Conservation (phyloP, 2,888 invertebrate species). For the Alloplasta piceator region DNA sequence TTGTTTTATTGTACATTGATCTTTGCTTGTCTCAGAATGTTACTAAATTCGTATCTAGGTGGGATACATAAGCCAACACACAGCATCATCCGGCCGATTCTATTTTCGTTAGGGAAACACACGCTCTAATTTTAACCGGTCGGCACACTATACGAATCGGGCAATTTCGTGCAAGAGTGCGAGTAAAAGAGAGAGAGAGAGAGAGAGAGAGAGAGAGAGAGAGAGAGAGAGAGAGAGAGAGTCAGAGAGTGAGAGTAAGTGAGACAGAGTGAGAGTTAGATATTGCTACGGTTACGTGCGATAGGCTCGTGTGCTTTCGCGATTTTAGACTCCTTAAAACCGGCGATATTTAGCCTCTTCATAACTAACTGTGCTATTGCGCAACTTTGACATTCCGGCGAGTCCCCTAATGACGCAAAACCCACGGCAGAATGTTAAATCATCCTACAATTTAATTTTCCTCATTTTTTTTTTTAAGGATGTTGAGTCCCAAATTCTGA, state of each 20-base stretch:
- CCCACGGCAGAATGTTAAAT: conserved; percentile 5
- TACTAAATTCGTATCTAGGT: conserved; percentile 77
- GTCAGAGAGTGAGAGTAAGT: neutral
- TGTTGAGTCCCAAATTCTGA: too few species aligned
- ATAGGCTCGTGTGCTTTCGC: conserved; percentile 45
- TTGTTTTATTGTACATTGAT: conserved; percentile 58
- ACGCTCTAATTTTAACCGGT: conserved; percentile 80
- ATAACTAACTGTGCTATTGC: conserved; percentile 18
- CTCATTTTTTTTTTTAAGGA: too few species aligned
- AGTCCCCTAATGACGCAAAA: conserved; percentile 23
- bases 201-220: neutral
- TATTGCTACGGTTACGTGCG: conserved; percentile 52
- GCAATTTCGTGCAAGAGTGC: conserved; percentile 45
- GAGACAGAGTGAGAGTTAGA: conserved; percentile 20
- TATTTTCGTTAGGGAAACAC: conserved; percentile 81
- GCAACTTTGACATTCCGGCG: conserved; percentile 39
- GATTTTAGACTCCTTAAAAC: conserved; percentile 39
- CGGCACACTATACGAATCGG: conserved; percentile 56
- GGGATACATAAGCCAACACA: conserved; percentile 66
- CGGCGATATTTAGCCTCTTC: conserved; percentile 12
- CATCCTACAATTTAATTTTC: too few species aligned
- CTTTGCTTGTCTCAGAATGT: conserved; percentile 56
- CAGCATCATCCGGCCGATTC: conserved; percentile 77
- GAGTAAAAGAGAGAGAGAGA: neutral
- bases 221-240: neutral